Base-by-base conservation (phyloP, 2,888 invertebrate genomes). In the Nyleta sp. region DNA sequence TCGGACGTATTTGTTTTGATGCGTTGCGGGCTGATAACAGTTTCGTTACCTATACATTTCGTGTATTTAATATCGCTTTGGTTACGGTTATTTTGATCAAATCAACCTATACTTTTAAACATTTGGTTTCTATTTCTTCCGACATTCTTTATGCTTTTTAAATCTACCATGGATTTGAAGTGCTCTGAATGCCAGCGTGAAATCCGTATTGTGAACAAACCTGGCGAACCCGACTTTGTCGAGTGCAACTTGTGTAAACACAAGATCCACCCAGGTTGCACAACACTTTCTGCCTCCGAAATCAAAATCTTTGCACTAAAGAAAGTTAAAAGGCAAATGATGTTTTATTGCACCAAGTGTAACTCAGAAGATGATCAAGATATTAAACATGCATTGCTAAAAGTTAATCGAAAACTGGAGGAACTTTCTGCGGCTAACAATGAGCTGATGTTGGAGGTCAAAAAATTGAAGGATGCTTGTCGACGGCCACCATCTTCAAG, bases 1-100 rank as follows among this genome's bases (percentile, higher is more conserved):
- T 42, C 42, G 42, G 42, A 42, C 46, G 46, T 46, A 5, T 46
- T 46, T n/a, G 46, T 46, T 46, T 42, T 42, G 28, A 5, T 28
- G n/a, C 42, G 42, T 42, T 42, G 42, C 42, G 42, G 42, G 17
- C 10, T 42, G 42, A 42, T 17, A 3, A 10, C 13, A n/a, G n/a
- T n/a, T n/a, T n/a, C 11, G 42, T 28, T 28, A 28, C n/a, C n/a
- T n/a, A n/a, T n/a, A n/a, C n/a, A 28, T 28, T 28, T 28, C 35
- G 11, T 35, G 10, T 10, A 8, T 35, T 6, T 22, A 46, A 8
- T 46, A 22, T 46, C 3, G 20, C 7, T 18, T 22, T 46, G n/a
- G n/a, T n/a, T n/a, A n/a, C n/a, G n/a, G n/a, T n/a, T n/a, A n/a
- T n/a, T n/a, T n/a, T n/a, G n/a, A n/a, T n/a, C n/a, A n/a, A n/a